These are phyloP conservation scores for Danionella cerebrum DNA, from an alignment of 2,113 vertebrate species.

Conservation along the genomic window DNA sequence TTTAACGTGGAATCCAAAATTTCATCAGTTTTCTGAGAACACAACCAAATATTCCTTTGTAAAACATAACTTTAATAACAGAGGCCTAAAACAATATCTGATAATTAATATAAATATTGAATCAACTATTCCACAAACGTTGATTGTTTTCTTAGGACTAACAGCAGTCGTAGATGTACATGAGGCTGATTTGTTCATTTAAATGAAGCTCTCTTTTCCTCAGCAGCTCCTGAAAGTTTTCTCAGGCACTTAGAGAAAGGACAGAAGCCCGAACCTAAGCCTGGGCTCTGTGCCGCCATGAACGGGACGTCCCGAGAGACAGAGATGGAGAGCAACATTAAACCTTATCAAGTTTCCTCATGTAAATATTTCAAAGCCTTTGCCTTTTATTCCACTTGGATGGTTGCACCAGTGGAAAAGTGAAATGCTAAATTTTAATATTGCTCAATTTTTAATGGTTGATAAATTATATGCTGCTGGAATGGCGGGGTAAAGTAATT, in stretches of 20 bases:
- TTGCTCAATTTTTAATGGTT: constrained; percentile 50
- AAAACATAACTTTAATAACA: too few relatives aligned
- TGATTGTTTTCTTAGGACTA: too few relatives aligned
- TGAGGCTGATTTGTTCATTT: too few relatives aligned
- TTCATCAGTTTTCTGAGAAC: too few relatives aligned
- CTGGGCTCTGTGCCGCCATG: constrained; percentile 29
- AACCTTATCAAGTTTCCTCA: constrained; percentile 48
- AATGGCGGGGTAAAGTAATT: constrained; percentile 37
- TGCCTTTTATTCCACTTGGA: constrained; percentile 47
- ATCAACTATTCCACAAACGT: too few relatives aligned
- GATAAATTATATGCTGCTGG: constrained; percentile 48
- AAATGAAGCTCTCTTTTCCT: too few relatives aligned
- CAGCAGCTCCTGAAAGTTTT: too few relatives aligned
- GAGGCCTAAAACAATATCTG: too few relatives aligned
- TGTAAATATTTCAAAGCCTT: constrained; percentile 53
- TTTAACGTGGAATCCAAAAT: too few relatives aligned
- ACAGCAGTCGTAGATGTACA: too few relatives aligned
- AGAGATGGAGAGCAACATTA: constrained; percentile 45
- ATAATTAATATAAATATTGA: too few relatives aligned
- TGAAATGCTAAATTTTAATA: constrained; percentile 52
- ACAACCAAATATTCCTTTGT: too few relatives aligned
- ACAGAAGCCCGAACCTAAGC: constrained; percentile 28
- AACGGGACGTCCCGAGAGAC: constrained; percentile 27
- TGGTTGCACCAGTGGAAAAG: constrained; percentile 32
- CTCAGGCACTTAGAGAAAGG: background rate